A percentile compares a stretch with the other conserved stretches of the same genome.
phyloP scores from a whole-genome alignment of 2,113 vertebrate genomes.

The Myxocyprinus asiaticus region DNA sequence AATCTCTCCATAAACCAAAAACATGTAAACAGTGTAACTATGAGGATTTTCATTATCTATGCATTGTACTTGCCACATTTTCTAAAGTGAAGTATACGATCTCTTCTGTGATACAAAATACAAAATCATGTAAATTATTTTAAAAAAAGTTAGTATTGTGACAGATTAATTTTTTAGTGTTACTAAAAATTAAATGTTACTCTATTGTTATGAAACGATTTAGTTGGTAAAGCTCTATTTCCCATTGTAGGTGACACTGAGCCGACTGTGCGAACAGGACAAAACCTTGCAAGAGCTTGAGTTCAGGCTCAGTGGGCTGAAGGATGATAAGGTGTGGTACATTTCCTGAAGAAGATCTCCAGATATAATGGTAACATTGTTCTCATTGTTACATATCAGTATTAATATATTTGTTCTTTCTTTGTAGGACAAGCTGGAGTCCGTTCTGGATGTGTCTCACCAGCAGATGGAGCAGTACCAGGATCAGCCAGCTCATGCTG shows the following conservation, averaged over 20 bases:
- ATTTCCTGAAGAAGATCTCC: too few species aligned
- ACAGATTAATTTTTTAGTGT: too few species aligned
- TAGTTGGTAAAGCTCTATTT: conserved; percentile 36
- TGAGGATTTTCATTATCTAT: too few species aligned
- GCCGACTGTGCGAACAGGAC: conserved; percentile 93
- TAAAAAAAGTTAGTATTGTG: too few species aligned
- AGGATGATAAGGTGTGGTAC: conserved; percentile 88
- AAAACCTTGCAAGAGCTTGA: conserved; percentile 91
- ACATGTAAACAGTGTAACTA: too few species aligned
- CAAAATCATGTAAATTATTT: too few species aligned
- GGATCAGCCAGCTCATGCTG: conserved; percentile 85
- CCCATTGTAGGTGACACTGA: conserved; percentile 86
- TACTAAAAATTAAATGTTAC: too few species aligned
- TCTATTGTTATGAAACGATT: too few species aligned
- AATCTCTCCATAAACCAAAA: too few species aligned
- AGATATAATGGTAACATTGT: not conserved
- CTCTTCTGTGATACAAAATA: too few species aligned
- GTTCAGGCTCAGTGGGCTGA: conserved; percentile 87
- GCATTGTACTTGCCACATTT: too few species aligned
- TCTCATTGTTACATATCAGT: not conserved
- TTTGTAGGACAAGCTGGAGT: conserved; percentile 89
- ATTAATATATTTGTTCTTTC: not conserved
- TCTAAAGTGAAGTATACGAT: too few species aligned
- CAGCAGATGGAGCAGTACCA: conserved; percentile 92
- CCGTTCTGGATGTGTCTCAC: conserved; percentile 87